A percentile compares a stretch with the other conserved stretches of the same genome.
phyloP scores from a whole-genome alignment of 1,140 invertebrate species.

The Chironomus tepperi region DNA sequence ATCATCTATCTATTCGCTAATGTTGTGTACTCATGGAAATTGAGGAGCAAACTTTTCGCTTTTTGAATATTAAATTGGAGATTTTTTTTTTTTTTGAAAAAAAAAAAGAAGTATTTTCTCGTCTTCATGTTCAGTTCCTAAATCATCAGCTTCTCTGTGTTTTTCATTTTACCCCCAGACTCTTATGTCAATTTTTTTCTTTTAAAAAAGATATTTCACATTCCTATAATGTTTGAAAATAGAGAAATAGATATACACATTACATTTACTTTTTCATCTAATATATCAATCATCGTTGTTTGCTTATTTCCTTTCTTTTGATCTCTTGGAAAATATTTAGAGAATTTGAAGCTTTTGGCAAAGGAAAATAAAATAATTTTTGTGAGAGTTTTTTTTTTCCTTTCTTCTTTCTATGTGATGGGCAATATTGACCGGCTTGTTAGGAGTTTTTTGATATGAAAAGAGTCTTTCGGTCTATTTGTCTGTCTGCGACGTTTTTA shows the following conservation, averaged over 20 bases:
- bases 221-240: neutral
- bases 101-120: too few relatives aligned
- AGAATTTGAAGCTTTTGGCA: neutral
- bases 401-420: neutral
- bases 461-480: too few relatives aligned
- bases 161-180: neutral
- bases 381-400: neutral
- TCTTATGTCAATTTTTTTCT: neutral
- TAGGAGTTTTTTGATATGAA: too few relatives aligned
- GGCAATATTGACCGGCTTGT: too few relatives aligned
- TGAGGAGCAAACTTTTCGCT: neutral
- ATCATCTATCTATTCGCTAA: constrained; percentile 1
- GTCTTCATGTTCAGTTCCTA: neutral
- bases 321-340: neutral
- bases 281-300: neutral
- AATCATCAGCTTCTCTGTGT: neutral
- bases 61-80: constrained; percentile 5
- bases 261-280: neutral
- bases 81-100: neutral
- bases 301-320: neutral
- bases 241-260: neutral
- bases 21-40: constrained; percentile 12
- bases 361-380: neutral
- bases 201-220: constrained; percentile 6
- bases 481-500: too few relatives aligned